Evolutionary conservation across 1,140 invertebrate species (phyloP).

Genomic region (Patella vulgata): DNA sequence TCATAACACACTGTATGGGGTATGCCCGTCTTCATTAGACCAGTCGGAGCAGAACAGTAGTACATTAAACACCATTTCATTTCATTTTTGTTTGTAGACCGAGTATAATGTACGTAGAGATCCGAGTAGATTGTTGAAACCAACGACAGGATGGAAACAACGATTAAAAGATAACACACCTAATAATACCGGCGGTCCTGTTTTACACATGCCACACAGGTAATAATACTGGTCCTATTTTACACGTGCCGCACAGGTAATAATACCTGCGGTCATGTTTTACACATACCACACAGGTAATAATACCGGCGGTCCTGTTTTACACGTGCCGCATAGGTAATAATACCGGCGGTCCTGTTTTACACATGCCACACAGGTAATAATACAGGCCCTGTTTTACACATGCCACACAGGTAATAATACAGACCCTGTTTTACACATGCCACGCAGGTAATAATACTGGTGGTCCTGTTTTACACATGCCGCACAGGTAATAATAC

Average conservation of each 20-base stretch:
- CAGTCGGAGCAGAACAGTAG: no score
- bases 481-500: slow-evolving; percentile 26
- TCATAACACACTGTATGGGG: no score
- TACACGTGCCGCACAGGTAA: slow-evolving; percentile 12
- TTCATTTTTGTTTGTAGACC: no score
- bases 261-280: slow-evolving; percentile 39
- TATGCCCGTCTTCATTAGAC: no score
- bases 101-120: slow-evolving; percentile 50
- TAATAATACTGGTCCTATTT: slow-evolving; percentile 9
- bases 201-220: slow-evolving; percentile 57
- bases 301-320: not conserved
- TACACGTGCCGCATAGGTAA: slow-evolving; percentile 11
- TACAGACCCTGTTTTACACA: no score
- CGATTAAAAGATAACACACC: slow-evolving; percentile 46
- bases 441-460: slow-evolving; percentile 31
- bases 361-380: slow-evolving; percentile 58
- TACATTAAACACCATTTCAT: no score
- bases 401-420: no score
- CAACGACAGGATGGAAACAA: slow-evolving; percentile 57
- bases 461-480: slow-evolving; percentile 44
- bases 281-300: slow-evolving; percentile 58
- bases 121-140: slow-evolving; percentile 49
- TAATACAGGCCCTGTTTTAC: not conserved
- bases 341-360: slow-evolving; percentile 39
- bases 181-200: slow-evolving; percentile 37